phyloP scores from a whole-genome alignment of 2,113 vertebrate genomes.

The Oncorhynchus keta region DNA sequence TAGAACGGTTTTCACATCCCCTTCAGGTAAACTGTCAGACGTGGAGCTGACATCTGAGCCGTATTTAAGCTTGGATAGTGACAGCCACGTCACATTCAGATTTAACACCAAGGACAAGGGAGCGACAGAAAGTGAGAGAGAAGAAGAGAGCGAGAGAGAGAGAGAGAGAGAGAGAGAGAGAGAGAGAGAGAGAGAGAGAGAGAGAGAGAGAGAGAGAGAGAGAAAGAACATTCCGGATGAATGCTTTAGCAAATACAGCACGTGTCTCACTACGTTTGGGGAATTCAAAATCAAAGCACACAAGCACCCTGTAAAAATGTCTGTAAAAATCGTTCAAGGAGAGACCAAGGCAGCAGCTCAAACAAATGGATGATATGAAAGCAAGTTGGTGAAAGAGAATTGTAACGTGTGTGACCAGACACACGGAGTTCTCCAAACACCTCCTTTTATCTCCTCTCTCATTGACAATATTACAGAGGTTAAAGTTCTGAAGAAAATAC shows the following conservation, averaged over 20 bases:
- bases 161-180: not conserved
- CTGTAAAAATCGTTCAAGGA: not conserved
- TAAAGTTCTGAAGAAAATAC: too few species aligned
- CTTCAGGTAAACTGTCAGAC: conserved; percentile 42
- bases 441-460: too few species aligned
- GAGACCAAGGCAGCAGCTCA: not conserved
- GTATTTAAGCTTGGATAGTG: conserved; percentile 31
- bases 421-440: not conserved
- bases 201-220: not conserved
- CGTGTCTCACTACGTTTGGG: too few species aligned
- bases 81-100: conserved; percentile 43
- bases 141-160: too few species aligned
- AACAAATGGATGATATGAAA: not conserved
- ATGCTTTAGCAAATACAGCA: not conserved
- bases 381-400: not conserved
- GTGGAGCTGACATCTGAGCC: conserved; percentile 36
- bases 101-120: conserved; percentile 20
- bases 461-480: too few species aligned
- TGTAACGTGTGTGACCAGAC: not conserved
- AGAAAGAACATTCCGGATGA: not conserved
- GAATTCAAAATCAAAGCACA: not conserved
- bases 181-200: not conserved
- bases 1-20: not conserved
- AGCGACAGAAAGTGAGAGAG: conserved; percentile 11
- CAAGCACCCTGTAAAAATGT: conserved; percentile 3